Evolutionary conservation across 2,888 invertebrate species (phyloP).

Genomic region (Calameuta pallipes): DNA sequence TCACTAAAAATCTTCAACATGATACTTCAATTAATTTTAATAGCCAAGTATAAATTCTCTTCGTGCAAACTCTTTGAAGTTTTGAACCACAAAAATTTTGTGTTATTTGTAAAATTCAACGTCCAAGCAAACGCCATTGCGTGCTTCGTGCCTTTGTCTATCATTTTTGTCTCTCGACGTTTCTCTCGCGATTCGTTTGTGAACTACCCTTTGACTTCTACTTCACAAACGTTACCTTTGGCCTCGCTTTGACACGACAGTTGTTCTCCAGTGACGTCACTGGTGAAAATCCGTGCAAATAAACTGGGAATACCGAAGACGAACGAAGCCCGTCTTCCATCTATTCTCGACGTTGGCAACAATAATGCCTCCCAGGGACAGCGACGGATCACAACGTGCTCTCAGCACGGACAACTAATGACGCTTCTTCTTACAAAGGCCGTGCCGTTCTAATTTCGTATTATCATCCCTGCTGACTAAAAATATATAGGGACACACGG

Average conservation of each 20-base stretch:
- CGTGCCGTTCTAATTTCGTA: slow-evolving; percentile 40
- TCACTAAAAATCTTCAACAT: not conserved
- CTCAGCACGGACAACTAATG: slow-evolving; percentile 38
- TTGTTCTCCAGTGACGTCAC: slow-evolving; percentile 19
- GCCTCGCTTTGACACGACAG: not conserved
- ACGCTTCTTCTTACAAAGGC: slow-evolving; percentile 43
- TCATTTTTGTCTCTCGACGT: not conserved
- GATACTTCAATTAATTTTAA: not conserved
- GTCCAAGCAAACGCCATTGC: not conserved
- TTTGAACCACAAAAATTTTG: not conserved
- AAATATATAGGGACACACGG: slow-evolving; percentile 19
- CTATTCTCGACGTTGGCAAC: slow-evolving; percentile 48
- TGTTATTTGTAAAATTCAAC: not conserved
- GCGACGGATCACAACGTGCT: slow-evolving; percentile 34
- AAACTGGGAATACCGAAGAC: slow-evolving; percentile 23
- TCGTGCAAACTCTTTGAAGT: not conserved
- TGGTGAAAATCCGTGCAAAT: slow-evolving; percentile 16
- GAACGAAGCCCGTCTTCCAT: slow-evolving; percentile 25
- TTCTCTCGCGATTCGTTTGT: not conserved
- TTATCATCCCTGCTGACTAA: slow-evolving; percentile 35
- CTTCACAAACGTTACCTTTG: not conserved
- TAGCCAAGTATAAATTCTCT: not conserved
- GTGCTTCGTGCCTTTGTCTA: not conserved
- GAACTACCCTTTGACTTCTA: not conserved
- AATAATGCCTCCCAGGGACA: slow-evolving; percentile 46